phyloP scores from a whole-genome alignment of 1,140 invertebrate genomes.

The Cecropterus lyciades region DNA sequence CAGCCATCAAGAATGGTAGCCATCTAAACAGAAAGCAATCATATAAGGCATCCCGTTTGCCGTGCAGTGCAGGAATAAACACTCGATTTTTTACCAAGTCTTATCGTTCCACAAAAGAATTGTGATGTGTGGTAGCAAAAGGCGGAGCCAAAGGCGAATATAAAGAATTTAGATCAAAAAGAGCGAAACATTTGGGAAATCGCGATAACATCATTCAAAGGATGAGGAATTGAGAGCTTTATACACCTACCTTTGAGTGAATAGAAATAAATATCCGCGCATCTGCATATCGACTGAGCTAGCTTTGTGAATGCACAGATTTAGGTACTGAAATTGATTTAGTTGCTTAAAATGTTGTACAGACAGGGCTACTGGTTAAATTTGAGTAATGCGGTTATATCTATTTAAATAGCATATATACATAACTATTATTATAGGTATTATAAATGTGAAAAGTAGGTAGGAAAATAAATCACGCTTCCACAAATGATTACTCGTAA shows the following conservation, averaged over 20 bases:
- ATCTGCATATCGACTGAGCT: slow-evolving; percentile 41
- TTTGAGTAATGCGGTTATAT: too few relatives aligned
- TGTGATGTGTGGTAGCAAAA: slow-evolving; percentile 66
- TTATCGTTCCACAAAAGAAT: slow-evolving; percentile 70
- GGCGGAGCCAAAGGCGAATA: slow-evolving; percentile 63
- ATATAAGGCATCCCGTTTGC: slow-evolving; percentile 30
- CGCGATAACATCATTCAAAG: slow-evolving; percentile 76
- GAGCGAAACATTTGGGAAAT: slow-evolving; percentile 76
- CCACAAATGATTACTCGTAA: too few relatives aligned
- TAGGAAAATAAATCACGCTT: too few relatives aligned
- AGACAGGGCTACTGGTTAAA: too few relatives aligned
- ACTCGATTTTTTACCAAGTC: slow-evolving; percentile 58
- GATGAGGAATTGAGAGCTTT: slow-evolving; percentile 70
- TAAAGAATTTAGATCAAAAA: slow-evolving; percentile 75
- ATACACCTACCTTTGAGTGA: slow-evolving; percentile 70
- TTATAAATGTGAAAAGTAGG: too few relatives aligned
- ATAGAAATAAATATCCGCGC: slow-evolving; percentile 53
- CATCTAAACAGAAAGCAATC: not conserved
- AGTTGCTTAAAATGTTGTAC: not conserved
- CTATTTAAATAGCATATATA: too few relatives aligned
- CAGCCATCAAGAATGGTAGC: too few relatives aligned
- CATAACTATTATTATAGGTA: too few relatives aligned
- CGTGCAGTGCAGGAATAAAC: slow-evolving; percentile 50
- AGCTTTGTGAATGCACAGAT: slow-evolving; percentile 27
- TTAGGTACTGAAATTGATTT: slow-evolving; percentile 15